These are phyloP conservation scores for Cromileptes altivelis DNA, from an alignment of 2,113 vertebrate species.

Conservation along the genomic window DNA sequence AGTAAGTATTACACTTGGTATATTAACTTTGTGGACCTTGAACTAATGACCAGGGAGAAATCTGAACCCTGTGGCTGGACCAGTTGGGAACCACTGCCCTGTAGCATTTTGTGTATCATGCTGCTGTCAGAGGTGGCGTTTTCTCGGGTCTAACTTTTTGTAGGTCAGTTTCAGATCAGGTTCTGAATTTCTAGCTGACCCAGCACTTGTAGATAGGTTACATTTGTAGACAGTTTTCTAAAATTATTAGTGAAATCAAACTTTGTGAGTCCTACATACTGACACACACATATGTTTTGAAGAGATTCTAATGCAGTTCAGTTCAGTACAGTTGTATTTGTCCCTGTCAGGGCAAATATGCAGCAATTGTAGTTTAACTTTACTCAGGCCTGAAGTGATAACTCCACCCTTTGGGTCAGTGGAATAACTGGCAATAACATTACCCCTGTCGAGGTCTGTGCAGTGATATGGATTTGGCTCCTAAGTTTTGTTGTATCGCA, in stretches of 20 bases:
- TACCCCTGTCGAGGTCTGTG: neutral
- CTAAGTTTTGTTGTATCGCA: neutral
- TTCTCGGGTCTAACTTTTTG: too few species aligned
- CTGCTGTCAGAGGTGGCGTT: too few species aligned
- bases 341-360: neutral
- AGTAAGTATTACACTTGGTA: too few species aligned
- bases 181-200: too few species aligned
- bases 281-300: neutral
- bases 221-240: neutral
- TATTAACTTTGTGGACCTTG: too few species aligned
- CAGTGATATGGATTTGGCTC: neutral
- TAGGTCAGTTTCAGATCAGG: too few species aligned
- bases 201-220: neutral
- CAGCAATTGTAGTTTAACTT: neutral
- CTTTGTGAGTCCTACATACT: neutral
- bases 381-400: neutral
- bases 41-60: too few species aligned
- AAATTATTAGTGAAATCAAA: neutral
- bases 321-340: neutral
- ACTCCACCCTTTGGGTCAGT: neutral
- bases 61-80: too few species aligned
- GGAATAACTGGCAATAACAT: neutral
- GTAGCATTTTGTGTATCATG: too few species aligned
- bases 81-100: too few species aligned
- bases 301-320: neutral